phyloP scores from a whole-genome alignment of 2,888 invertebrate species.

The Lacanobia wlatinum region DNA sequence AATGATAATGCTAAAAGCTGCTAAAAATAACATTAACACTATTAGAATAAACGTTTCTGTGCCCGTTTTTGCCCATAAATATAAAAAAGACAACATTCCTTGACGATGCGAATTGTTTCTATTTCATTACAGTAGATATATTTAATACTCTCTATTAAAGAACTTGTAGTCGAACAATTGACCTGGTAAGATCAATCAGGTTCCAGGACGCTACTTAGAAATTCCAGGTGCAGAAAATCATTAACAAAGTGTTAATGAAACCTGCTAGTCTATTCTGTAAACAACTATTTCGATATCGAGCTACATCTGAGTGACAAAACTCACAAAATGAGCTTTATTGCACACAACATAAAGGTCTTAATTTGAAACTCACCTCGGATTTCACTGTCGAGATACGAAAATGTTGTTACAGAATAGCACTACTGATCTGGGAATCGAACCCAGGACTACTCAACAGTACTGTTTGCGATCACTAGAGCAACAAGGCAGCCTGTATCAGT shows the following conservation, averaged over 20 bases:
- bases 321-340: too few species aligned
- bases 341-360: too few species aligned
- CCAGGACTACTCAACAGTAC: not conserved
- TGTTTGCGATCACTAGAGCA: not conserved
- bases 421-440: not conserved
- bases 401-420: too few species aligned
- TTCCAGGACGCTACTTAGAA: not conserved
- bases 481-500: not conserved
- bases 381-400: too few species aligned
- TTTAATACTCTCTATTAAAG: not conserved
- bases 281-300: too few species aligned
- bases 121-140: not conserved
- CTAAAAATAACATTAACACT: constrained; percentile 6
- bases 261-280: too few species aligned
- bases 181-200: too few species aligned
- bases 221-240: too few species aligned
- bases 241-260: too few species aligned
- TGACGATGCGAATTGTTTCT: not conserved
- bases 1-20: not conserved
- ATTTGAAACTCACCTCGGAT: too few species aligned
- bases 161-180: too few species aligned
- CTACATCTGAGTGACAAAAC: too few species aligned
- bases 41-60: not conserved
- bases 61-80: not conserved
- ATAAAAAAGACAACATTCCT: constrained; percentile 5